Evolutionary conservation across 2,113 vertebrate genomes (phyloP).

Genomic region (Glaucomys volans): DNA sequence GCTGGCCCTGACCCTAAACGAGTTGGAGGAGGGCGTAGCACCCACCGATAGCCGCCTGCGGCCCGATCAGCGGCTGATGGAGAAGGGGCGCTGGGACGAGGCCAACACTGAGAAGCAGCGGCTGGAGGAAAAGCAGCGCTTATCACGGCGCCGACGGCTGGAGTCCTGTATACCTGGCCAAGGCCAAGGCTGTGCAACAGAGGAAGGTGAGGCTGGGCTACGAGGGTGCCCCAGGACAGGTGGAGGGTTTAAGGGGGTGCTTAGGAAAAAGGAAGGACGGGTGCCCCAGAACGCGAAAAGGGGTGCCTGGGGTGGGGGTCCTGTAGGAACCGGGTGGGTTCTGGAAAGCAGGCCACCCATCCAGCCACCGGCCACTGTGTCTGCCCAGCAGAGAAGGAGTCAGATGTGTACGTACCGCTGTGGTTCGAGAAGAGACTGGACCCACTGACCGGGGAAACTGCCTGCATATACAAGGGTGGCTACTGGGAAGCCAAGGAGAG

Average conservation of each 20-base stretch:
- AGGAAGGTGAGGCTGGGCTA: conserved; percentile 89
- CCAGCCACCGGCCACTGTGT: accelerated
- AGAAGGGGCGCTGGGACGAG: conserved; percentile 95
- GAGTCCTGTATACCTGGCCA: conserved; percentile 86
- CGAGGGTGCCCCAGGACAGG: neutral
- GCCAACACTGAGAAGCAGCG: conserved; percentile 95
- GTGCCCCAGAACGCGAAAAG: accelerated
- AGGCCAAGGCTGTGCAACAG: conserved; percentile 87
- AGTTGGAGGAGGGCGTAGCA: conserved; percentile 90
- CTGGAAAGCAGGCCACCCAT: accelerated
- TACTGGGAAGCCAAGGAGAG: conserved; percentile 98
- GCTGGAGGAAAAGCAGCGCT: conserved; percentile 94
- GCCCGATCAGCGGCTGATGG: conserved; percentile 97
- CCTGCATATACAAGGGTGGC: conserved; percentile 95
- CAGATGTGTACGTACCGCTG: conserved; percentile 91
- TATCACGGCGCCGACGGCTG: conserved; percentile 90
- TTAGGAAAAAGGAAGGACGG: neutral
- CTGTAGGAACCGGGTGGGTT: accelerated
- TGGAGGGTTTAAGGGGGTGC: accelerated
- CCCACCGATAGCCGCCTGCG: conserved; percentile 95
- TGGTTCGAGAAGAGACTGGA: conserved; percentile 97
- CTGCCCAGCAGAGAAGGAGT: conserved; percentile 90
- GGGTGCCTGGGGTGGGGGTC: neutral
- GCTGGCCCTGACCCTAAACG: conserved; percentile 96
- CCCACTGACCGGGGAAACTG: conserved; percentile 92